A percentile compares a stretch with the other conserved stretches of the same genome.
Conservation (phyloP, 1,140 invertebrate species). For the Pogonomyrmex californicus region DNA sequence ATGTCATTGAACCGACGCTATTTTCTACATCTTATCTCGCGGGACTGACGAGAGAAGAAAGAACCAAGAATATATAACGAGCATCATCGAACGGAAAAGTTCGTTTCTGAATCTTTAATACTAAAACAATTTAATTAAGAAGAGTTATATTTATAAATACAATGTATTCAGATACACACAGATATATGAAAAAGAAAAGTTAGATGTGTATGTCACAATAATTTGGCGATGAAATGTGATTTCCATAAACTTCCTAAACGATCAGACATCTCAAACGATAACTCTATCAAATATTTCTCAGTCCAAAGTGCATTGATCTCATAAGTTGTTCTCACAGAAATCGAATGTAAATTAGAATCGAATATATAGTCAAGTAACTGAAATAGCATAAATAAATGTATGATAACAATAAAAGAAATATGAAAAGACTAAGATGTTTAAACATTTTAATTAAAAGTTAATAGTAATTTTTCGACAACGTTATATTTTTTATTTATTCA, state of each 20-base stretch:
- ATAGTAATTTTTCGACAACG: neutral
- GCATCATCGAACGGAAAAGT: neutral
- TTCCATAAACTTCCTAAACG: neutral
- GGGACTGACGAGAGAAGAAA: constrained; percentile 24
- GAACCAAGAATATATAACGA: constrained; percentile 46
- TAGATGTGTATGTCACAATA: neutral
- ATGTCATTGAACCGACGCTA: constrained; percentile 56
- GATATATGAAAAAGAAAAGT: neutral
- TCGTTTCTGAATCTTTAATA: neutral
- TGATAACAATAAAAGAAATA: neutral
- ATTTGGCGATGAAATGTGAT: neutral
- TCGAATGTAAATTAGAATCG: neutral
- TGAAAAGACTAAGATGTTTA: neutral
- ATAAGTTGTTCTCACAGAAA: neutral
- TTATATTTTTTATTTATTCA: neutral
- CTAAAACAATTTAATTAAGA: neutral
- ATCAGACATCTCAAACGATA: neutral
- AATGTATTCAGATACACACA: neutral
- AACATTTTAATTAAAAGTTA: neutral
- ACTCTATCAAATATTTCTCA: constrained; percentile 19
- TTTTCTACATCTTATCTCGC: constrained; percentile 44
- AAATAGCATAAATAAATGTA: neutral
- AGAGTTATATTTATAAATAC: constrained; percentile 19
- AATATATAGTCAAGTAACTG: neutral
- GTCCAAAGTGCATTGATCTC: neutral